Conservation (phyloP, 2,888 invertebrate genomes). For the Anorthoa munda region DNA sequence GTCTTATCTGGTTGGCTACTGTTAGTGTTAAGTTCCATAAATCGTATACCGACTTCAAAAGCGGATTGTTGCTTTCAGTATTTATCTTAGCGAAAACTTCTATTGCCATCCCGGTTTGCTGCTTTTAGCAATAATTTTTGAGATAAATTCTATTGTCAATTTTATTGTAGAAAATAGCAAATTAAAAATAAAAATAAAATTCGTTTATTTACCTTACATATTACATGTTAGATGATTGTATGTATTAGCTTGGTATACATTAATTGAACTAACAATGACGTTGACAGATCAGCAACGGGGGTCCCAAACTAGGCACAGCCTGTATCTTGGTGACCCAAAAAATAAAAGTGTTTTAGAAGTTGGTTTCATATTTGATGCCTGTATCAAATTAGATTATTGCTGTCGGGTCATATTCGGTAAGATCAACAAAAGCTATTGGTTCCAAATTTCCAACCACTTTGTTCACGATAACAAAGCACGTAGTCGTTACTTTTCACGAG, state of each 20-base stretch:
- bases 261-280: too few relatives aligned
- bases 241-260: too few relatives aligned
- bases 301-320: too few relatives aligned
- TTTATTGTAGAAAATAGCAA: background rate
- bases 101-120: too few relatives aligned
- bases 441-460: background rate
- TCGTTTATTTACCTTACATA: too few relatives aligned
- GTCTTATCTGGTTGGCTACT: background rate
- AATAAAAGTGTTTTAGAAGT: background rate
- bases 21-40: background rate
- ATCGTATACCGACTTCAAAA: background rate
- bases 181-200: too few relatives aligned
- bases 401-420: background rate
- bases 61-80: background rate
- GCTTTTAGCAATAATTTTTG: background rate
- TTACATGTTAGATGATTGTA: too few relatives aligned
- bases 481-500: background rate
- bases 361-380: background rate
- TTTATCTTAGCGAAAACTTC: background rate
- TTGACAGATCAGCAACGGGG: too few relatives aligned
- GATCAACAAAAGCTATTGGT: slow-evolving; percentile 1
- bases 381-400: too few relatives aligned
- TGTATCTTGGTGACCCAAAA: too few relatives aligned
- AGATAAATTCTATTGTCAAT: background rate
- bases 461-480: background rate